Evolutionary conservation across 2,888 invertebrate genomes (phyloP).

Genomic region (Pachydiplax longipennis): DNA sequence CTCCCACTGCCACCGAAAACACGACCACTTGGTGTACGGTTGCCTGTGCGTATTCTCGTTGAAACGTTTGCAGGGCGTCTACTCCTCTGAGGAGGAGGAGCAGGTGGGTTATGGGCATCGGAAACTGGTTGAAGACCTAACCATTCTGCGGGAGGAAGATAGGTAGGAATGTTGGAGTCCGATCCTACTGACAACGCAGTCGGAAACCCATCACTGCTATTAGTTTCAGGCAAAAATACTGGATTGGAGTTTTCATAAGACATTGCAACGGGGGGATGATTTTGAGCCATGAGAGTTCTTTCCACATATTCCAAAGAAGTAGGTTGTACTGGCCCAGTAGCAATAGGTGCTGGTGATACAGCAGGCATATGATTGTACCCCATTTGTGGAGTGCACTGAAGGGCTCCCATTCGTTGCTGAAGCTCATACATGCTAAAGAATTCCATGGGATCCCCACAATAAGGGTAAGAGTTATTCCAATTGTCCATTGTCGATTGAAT

Average conservation of each 20-base stretch:
- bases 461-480: not conserved
- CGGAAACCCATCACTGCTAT: not conserved
- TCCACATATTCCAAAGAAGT: constrained; percentile 13
- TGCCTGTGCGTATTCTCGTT: not conserved
- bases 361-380: not conserved
- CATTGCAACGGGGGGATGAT: not conserved
- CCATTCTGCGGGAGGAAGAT: not conserved
- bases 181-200: not conserved
- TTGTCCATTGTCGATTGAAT: not conserved
- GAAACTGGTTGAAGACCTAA: not conserved
- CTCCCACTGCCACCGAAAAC: not conserved
- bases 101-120: not conserved
- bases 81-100: not conserved
- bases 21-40: not conserved
- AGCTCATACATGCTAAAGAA: constrained; percentile 20
- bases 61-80: not conserved
- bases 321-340: not conserved
- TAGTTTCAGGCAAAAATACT: not conserved
- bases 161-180: not conserved
- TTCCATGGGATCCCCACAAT: constrained; percentile 11
- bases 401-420: not conserved
- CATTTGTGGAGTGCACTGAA: not conserved
- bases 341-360: not conserved
- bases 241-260: not conserved
- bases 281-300: constrained; percentile 7